Conservation (phyloP, 2,113 vertebrate genomes). For the Aleadryas rufinucha region DNA sequence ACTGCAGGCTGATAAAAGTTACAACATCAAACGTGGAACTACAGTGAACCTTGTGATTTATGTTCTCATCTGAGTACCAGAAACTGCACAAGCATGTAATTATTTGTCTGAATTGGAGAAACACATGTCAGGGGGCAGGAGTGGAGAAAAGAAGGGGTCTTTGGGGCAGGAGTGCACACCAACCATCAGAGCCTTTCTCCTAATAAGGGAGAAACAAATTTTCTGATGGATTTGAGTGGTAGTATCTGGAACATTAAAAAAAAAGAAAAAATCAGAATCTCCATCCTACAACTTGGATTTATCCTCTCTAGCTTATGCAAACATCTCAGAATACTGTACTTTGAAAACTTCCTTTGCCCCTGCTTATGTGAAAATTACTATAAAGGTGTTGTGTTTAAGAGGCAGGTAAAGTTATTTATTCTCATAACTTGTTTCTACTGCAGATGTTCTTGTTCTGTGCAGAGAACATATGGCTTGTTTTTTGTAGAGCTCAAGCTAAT, state of each 20-base stretch:
- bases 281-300: not conserved
- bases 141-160: not conserved
- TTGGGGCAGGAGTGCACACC: not conserved
- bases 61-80: not conserved
- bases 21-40: not conserved
- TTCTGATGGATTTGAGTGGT: not conserved
- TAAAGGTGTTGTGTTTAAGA: not conserved
- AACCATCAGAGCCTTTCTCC: not conserved
- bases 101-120: not conserved
- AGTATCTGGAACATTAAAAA: not conserved
- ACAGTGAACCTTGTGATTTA: not conserved
- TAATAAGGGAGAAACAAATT: not conserved
- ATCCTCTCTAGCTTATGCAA: not conserved
- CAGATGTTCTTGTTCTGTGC: not conserved
- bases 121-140: not conserved
- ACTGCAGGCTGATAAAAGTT: not conserved
- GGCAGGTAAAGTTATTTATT: not conserved
- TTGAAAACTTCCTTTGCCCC: not conserved
- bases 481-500: not conserved
- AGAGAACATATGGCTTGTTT: not conserved
- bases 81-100: not conserved
- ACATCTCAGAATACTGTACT: not conserved
- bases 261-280: not conserved
- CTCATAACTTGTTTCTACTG: not conserved
- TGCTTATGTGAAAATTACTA: not conserved